phyloP scores from a whole-genome alignment of 1,140 invertebrate genomes.

The Eumaeus atala region DNA sequence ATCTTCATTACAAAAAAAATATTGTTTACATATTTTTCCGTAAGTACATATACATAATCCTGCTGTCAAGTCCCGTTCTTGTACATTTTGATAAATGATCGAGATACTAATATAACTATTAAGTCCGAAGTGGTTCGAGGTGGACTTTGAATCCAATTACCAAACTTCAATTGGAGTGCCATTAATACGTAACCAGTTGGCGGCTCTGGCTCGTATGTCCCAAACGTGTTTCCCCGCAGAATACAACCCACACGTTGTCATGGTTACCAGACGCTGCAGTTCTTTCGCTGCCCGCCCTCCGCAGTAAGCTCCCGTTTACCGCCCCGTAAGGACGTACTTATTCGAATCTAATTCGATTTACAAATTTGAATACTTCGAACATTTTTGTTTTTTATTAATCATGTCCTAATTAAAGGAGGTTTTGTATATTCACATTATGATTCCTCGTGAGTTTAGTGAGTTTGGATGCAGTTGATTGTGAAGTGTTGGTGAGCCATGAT shows the following conservation, averaged over 20 bases:
- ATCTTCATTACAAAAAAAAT: too few species aligned
- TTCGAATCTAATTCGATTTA: constrained; percentile 25
- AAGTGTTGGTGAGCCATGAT: constrained; percentile 52
- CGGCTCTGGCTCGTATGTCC: constrained; percentile 19
- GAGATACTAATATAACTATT: too few species aligned
- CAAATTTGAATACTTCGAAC: neutral
- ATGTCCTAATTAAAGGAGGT: neutral
- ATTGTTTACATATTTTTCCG: too few species aligned
- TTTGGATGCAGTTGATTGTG: constrained; percentile 61
- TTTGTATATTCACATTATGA: constrained; percentile 20
- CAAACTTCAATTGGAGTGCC: constrained; percentile 8
- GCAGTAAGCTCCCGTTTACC: constrained; percentile 47
- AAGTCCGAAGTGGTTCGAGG: too few species aligned
- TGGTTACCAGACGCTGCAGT: constrained; percentile 64
- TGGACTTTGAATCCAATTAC: neutral
- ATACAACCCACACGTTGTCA: constrained; percentile 43
- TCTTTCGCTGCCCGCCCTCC: constrained; percentile 51
- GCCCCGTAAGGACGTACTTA: constrained; percentile 27
- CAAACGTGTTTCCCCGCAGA: constrained; percentile 28
- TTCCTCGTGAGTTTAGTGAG: constrained; percentile 17
- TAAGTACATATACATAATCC: too few species aligned
- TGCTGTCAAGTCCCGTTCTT: too few species aligned
- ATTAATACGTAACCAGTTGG: constrained; percentile 17
- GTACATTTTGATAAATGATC: too few species aligned
- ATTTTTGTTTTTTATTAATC: neutral